These are phyloP conservation scores for Ectropis crepuscularia DNA, from an alignment of 2,888 invertebrate genomes.

Conservation along the genomic window DNA sequence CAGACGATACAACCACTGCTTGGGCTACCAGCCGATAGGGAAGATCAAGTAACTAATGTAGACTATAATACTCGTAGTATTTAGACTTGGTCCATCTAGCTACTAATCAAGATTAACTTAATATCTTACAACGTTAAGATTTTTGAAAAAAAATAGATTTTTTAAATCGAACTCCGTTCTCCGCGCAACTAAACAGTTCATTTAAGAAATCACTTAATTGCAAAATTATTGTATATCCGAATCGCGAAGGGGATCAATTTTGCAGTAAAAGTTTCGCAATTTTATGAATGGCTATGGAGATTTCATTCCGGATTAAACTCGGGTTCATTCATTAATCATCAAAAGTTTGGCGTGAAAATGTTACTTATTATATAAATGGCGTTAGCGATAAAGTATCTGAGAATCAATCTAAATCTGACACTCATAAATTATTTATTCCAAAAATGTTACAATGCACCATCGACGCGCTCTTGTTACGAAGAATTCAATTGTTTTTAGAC, in stretches of 20 bases:
- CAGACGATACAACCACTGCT: too few relatives aligned
- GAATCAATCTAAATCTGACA: conserved; percentile 10
- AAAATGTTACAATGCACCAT: conserved; percentile 10
- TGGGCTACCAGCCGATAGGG: too few relatives aligned
- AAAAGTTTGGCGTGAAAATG: conserved; percentile 16
- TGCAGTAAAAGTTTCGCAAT: conserved; percentile 23
- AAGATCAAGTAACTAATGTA: too few relatives aligned
- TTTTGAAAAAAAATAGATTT: neutral
- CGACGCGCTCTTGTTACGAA: too few relatives aligned
- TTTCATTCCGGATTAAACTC: conserved; percentile 20
- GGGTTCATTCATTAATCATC: conserved; percentile 26
- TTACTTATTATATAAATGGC: conserved; percentile 12
- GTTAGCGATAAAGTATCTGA: conserved; percentile 15
- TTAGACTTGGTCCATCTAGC: too few relatives aligned
- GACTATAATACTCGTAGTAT: too few relatives aligned
- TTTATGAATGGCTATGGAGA: conserved; percentile 25
- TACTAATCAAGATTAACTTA: too few relatives aligned
- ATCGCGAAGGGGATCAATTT: conserved; percentile 7
- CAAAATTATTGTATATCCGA: conserved; percentile 17
- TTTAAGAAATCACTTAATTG: conserved; percentile 5
- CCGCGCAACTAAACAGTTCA: neutral
- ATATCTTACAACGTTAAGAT: too few relatives aligned
- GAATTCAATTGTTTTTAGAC: too few relatives aligned
- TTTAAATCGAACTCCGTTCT: neutral
- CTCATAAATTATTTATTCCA: conserved; percentile 9